Evolutionary conservation across 2,888 invertebrate genomes (phyloP), one percentile per base, ranked within the genome.

Genomic region (Thumatha senex): DNA sequence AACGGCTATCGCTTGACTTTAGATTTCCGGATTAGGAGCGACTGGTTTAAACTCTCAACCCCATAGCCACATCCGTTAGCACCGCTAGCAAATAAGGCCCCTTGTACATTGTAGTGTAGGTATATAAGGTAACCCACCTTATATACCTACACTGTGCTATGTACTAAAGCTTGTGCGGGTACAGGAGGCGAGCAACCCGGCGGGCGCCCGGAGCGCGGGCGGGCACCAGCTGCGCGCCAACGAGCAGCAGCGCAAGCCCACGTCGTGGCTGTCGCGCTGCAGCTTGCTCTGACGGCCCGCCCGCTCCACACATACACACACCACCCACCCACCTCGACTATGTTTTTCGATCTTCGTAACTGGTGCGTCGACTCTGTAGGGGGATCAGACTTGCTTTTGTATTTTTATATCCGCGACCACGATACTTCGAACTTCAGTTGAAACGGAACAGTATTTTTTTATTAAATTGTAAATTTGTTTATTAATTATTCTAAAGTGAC

Each of bases 101-200:
- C n/a, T n/a, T n/a, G n/a, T n/a, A n/a, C n/a, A n/a, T n/a, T n/a
- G n/a, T n/a, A n/a, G n/a, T n/a, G n/a, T n/a, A n/a, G n/a, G n/a
- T n/a, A n/a, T n/a, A n/a, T n/a, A n/a, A n/a, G n/a, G n/a, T n/a
- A n/a, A n/a, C n/a, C n/a, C n/a, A n/a, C n/a, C n/a, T n/a, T n/a
- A n/a, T n/a, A n/a, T n/a, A n/a, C n/a, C n/a, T n/a, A n/a, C n/a
- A n/a, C 18, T 4, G 5, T 24, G 5, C 3, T 5, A 5, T 24
- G 5, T 24, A 24, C 18, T 24, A 24, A 24, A 24, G 18, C 18
- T 24, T 24, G 18, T 24, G 18, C n/a, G 30, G 54, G 36, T 30
- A 33, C 78, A 97, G 97, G 97, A 97, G 92, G 97, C 97, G 76
- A 97, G 96, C 78, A 97, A 97, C 92, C 97, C 97, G 69, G 95